A percentile compares a stretch with the other conserved stretches of the same genome.
Evolutionary conservation across 2,113 vertebrate genomes (phyloP).

Genomic region (Callipepla californica): DNA sequence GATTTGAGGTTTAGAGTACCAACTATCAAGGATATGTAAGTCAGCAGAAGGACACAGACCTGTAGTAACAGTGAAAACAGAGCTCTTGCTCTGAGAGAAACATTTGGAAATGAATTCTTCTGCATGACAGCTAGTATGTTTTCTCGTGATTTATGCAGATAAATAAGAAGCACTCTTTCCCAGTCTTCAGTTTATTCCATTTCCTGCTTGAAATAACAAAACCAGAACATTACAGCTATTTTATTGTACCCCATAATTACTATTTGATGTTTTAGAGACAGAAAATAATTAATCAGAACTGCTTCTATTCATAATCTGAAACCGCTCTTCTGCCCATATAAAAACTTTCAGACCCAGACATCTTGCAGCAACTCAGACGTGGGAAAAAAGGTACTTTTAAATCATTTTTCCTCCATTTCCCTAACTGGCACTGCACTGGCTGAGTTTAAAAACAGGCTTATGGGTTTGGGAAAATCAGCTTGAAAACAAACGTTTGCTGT

Average conservation of each 20-base stretch:
- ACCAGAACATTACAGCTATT: neutral
- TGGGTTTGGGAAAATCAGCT: slow-evolving; percentile 15
- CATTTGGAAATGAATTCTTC: neutral
- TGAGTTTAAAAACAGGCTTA: neutral
- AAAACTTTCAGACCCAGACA: neutral
- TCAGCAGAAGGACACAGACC: neutral
- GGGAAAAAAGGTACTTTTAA: neutral
- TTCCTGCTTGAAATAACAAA: neutral
- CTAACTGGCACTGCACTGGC: neutral
- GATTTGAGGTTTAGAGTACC: neutral
- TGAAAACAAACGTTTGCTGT: slow-evolving; percentile 54
- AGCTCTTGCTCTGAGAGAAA: neutral
- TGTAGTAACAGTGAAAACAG: rapidly evolving
- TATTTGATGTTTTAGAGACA: neutral
- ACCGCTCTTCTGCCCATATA: neutral
- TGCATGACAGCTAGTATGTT: neutral
- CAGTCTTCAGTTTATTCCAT: neutral
- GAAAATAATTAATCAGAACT: slow-evolving; percentile 15
- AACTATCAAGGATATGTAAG: neutral
- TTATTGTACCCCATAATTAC: neutral
- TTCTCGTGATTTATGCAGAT: neutral
- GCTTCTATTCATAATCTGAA: neutral
- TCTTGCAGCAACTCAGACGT: neutral
- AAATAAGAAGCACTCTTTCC: neutral
- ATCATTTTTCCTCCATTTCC: slow-evolving; percentile 20